A percentile compares a stretch with the other conserved stretches of the same genome.
phyloP scores from a whole-genome alignment of 1,140 invertebrate genomes.

The Drosophila watanabei region DNA sequence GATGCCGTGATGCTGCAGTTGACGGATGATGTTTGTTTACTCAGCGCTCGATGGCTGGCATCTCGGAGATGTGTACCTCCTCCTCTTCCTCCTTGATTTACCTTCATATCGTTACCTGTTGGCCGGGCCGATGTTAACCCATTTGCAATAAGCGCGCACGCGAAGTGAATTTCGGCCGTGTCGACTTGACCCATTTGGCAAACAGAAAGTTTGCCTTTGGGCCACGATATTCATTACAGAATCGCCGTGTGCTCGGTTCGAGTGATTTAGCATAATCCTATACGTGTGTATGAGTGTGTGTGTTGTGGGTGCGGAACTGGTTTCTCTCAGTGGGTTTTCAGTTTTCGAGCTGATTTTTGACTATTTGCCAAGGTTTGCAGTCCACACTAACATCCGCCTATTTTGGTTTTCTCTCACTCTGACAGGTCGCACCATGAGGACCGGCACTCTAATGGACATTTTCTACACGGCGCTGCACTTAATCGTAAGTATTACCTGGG shows the following conservation, averaged over 20 bases:
- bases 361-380: constrained; percentile 26
- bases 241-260: constrained; percentile 43
- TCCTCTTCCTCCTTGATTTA: not conserved
- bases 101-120: constrained; percentile 13
- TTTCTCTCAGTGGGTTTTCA: constrained; percentile 21
- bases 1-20: constrained; percentile 33
- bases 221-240: constrained; percentile 48
- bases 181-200: constrained; percentile 52
- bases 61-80: constrained; percentile 3
- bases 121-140: constrained; percentile 56
- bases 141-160: constrained; percentile 61
- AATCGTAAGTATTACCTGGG: constrained; percentile 71
- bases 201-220: constrained; percentile 59
- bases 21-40: constrained; percentile 38
- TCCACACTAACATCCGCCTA: constrained; percentile 23
- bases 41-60: constrained; percentile 30
- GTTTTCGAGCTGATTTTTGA: constrained; percentile 14
- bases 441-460: constrained; percentile 55
- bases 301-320: constrained; percentile 35
- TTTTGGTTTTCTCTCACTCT: constrained; percentile 27
- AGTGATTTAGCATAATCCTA: constrained; percentile 61
- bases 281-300: not conserved
- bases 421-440: constrained; percentile 73
- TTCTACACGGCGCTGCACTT: constrained; percentile 75
- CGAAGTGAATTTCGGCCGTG: constrained; percentile 37